Evolutionary conservation across 37 sponge, comb jelly and placozoan genomes (phyloP).

Genomic region (Dysidea cf. avara): DNA sequence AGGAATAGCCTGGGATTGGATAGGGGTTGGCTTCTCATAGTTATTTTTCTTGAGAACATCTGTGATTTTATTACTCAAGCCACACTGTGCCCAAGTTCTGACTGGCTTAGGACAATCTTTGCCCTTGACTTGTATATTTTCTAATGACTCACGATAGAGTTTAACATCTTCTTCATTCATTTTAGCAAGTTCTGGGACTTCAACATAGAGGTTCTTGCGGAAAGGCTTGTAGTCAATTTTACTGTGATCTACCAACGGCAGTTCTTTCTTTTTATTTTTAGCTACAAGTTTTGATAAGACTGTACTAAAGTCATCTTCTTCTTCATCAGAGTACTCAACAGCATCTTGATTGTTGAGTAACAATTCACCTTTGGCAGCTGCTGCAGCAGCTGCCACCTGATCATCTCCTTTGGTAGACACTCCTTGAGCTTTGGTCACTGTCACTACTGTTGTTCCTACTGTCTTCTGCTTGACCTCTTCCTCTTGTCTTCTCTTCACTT

Average conservation of each 20-base stretch:
- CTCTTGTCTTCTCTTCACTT: conserved; percentile 26
- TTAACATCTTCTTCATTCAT: conserved; percentile 90
- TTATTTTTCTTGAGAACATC: conserved; percentile 81
- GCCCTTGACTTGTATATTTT: conserved; percentile 88
- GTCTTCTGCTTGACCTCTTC: neutral
- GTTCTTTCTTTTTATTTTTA: conserved; percentile 84
- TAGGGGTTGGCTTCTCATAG: conserved; percentile 94
- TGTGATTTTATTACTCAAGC: conserved; percentile 66
- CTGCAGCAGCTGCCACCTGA: neutral
- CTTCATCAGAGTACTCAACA: conserved; percentile 90
- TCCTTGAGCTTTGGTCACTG: conserved; percentile 16
- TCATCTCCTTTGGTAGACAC: conserved; percentile 2
- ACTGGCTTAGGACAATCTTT: conserved; percentile 95
- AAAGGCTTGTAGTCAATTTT: conserved; percentile 77
- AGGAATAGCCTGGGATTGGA: conserved; percentile 96
- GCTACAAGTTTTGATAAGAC: conserved; percentile 62
- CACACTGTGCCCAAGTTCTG: conserved; percentile 94
- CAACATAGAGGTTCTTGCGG: conserved; percentile 91
- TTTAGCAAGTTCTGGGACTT: conserved; percentile 93
- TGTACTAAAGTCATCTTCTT: conserved; percentile 68
- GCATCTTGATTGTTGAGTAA: conserved; percentile 89
- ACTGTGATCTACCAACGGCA: conserved; percentile 84
- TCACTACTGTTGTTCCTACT: conserved; percentile 7
- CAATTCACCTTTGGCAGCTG: conserved; percentile 81
- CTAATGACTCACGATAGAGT: conserved; percentile 62